Conservation (phyloP, 2,888 invertebrate genomes). For the Drosophila melanosoma region DNA sequence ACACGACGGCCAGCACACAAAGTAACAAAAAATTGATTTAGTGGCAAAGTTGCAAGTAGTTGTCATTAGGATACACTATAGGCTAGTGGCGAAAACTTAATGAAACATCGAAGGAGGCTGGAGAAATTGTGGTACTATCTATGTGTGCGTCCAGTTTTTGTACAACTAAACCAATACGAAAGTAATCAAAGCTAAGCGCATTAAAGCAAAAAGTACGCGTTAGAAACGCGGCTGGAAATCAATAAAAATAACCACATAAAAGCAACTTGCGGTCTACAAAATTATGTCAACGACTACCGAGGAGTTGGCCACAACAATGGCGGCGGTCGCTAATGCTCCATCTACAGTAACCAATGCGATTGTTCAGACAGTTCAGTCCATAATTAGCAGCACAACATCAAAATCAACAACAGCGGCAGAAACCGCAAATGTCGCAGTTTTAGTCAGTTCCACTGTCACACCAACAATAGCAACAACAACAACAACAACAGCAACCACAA, state of each 20-base stretch:
- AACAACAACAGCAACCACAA: constrained; percentile 16
- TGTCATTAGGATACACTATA: constrained; percentile 34
- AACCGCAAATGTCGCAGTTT: constrained; percentile 25
- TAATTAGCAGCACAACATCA: constrained; percentile 73
- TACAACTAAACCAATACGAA: constrained; percentile 58
- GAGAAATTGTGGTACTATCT: constrained; percentile 19
- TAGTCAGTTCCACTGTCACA: not conserved
- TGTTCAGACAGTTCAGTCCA: constrained; percentile 67
- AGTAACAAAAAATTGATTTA: constrained; percentile 7
- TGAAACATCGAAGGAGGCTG: constrained; percentile 52
- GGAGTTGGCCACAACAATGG: constrained; percentile 30
- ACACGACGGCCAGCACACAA: not conserved
- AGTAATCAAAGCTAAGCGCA: constrained; percentile 70
- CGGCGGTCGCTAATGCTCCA: constrained; percentile 24
- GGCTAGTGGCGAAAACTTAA: constrained; percentile 44
- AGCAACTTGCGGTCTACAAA: constrained; percentile 67
- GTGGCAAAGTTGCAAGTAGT: constrained; percentile 26
- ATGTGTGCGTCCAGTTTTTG: constrained; percentile 29
- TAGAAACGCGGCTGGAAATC: constrained; percentile 70
- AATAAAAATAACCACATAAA: constrained; percentile 74
- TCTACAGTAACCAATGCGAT: constrained; percentile 51
- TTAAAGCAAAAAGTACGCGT: constrained; percentile 51
- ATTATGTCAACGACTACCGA: constrained; percentile 68
- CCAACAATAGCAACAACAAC: not conserved
- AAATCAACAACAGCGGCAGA: constrained; percentile 37